These are phyloP conservation scores for Prosopocoilus inquinatus DNA, from an alignment of 2,888 invertebrate species.

Conservation along the genomic window DNA sequence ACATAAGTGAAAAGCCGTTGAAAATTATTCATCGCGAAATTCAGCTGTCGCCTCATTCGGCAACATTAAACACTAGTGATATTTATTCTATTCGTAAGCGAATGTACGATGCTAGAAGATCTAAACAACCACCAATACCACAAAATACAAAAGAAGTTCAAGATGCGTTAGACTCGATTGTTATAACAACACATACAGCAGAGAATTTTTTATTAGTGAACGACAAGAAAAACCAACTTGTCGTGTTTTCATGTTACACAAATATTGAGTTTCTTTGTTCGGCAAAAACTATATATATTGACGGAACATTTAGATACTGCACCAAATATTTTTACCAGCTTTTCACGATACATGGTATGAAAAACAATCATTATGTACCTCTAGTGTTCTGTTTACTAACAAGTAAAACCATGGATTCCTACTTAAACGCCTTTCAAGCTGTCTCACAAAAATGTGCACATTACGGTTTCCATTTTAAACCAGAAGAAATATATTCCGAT, in stretches of 20 bases:
- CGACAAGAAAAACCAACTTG: not conserved
- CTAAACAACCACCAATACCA: not conserved
- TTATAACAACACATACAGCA: no score
- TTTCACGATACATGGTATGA: not conserved
- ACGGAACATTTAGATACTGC: not conserved
- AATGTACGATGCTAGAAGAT: no score
- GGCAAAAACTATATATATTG: not conserved
- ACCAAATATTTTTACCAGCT: not conserved
- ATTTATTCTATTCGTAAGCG: no score
- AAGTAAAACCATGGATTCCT: no score
- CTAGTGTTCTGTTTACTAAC: not conserved
- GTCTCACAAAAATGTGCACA: no score
- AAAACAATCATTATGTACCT: not conserved
- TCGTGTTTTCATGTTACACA: not conserved
- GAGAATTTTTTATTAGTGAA: not conserved
- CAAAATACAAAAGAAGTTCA: not conserved
- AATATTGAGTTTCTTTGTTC: not conserved
- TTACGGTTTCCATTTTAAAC: not conserved
- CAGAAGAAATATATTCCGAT: not conserved
- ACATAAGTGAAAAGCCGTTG: no score
- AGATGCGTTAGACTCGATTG: no score
- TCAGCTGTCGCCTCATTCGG: no score
- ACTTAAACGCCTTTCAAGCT: no score
- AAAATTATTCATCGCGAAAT: no score
- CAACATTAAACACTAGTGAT: no score